Base-by-base conservation (phyloP, 2,888 invertebrate genomes). In the Lordiphosa andalusiaca region DNA sequence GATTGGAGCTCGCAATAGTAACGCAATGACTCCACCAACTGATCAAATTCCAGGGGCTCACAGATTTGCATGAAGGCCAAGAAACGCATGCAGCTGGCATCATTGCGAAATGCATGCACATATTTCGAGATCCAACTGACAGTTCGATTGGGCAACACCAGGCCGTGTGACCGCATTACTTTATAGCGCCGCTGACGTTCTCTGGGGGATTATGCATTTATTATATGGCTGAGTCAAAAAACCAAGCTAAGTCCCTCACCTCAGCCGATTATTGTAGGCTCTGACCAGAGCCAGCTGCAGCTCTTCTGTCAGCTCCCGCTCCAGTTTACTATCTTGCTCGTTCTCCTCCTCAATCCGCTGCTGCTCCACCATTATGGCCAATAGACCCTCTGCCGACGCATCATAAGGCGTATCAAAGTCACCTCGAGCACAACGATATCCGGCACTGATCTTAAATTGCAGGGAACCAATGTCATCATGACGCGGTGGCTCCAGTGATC, bases 341-440 rank as follows among this genome's bases (percentile, higher is more conserved):
- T 90, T 87, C 52, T 23, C 23, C 0, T 51, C 58, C 16, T 47
- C 10, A 6, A 13, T 13, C 9, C 42, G 25, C 35, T 53, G 49
- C n/a, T 69, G 57, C 0, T 80, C 72, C 4, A 74, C 52, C 58
- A 87, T 73, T 0, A 80, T 90, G 3, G 82, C 72, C 56, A 94
- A 90, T 41, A 95, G 90, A 63, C 92, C 91, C 87, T 97, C 97
- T 0, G 96, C 95, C 81, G 93, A 93, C 63, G 95, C 92, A 87
- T 96, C 96, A 85, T 94, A 95, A 68, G 96, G 96, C 0, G 93
- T 91, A 76, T 94, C 94, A 89, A 97, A 97, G 85, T 97, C 97
- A 1, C 96, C 95, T 60, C 97, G 91, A 4, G 94, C 94, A 16
- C 96, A 93, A 87, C 95, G 95, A 86, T 97, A 97, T 0, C 96